A percentile compares a stretch with the other conserved stretches of the same genome.
Evolutionary conservation across 1,140 invertebrate species (phyloP).

Genomic region (Formica selysi): DNA sequence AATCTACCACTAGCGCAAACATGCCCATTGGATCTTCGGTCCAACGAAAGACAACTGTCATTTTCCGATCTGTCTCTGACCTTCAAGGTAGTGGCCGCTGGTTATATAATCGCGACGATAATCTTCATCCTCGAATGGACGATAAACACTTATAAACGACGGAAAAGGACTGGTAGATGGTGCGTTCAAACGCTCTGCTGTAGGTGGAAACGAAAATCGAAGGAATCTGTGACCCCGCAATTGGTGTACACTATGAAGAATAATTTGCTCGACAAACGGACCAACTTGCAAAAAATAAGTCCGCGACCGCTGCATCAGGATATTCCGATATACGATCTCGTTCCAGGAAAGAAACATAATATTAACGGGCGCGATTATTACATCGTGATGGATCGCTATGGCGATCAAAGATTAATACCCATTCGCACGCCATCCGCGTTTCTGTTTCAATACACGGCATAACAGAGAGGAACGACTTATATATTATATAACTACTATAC

Average conservation of each 20-base stretch:
- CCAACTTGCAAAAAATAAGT: slow-evolving; percentile 43
- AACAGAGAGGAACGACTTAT: not conserved
- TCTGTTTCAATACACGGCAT: slow-evolving; percentile 88
- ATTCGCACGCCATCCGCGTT: slow-evolving; percentile 91
- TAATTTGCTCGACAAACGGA: not conserved
- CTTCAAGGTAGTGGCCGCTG: slow-evolving; percentile 89
- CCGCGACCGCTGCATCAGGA: slow-evolving; percentile 66
- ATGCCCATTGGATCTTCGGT: slow-evolving; percentile 92
- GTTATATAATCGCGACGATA: slow-evolving; percentile 87
- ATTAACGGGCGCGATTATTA: slow-evolving; percentile 93
- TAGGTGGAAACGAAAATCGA: slow-evolving; percentile 38
- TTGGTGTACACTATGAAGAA: slow-evolving; percentile 21
- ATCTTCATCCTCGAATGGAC: slow-evolving; percentile 89
- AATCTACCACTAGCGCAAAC: slow-evolving; percentile 91
- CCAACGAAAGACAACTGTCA: slow-evolving; percentile 91
- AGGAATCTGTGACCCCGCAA: not conserved
- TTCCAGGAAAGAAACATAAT: slow-evolving; percentile 83
- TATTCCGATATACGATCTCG: not conserved
- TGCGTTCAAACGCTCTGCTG: not conserved
- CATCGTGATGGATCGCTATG: slow-evolving; percentile 87
- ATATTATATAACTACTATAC: not conserved
- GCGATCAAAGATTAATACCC: slow-evolving; percentile 89
- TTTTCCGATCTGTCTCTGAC: slow-evolving; percentile 91
- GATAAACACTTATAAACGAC: slow-evolving; percentile 1
- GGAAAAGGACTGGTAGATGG: not conserved